Conservation (phyloP, 2,113 vertebrate genomes). For the Lophura nycthemera region DNA sequence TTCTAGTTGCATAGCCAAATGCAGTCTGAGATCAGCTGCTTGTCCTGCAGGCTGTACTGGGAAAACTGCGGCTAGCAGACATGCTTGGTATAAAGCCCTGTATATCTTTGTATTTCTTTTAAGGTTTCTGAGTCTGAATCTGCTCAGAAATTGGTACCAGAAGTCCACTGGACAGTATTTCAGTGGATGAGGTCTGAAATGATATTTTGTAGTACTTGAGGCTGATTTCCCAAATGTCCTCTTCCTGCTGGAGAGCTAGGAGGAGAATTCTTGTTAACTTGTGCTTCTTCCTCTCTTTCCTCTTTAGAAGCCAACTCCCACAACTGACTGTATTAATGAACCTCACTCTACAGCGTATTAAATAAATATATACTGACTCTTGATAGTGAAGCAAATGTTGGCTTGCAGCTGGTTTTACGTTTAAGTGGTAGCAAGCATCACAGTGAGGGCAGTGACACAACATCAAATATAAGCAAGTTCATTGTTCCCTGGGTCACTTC, state of each 20-base stretch:
- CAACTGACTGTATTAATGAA: not conserved
- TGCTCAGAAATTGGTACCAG: not conserved
- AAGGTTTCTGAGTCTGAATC: not conserved
- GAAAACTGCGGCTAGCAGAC: not conserved
- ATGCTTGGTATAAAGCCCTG: not conserved
- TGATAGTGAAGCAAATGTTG: not conserved
- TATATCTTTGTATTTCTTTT: not conserved
- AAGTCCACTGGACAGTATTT: not conserved
- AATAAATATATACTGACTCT: not conserved
- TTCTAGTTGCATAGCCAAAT: not conserved
- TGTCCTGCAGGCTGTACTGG: not conserved
- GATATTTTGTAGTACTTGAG: rapidly evolving
- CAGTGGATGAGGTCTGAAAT: not conserved
- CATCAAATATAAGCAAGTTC: not conserved
- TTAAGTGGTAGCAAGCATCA: not conserved
- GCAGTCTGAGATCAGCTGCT: not conserved
- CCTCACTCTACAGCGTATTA: not conserved
- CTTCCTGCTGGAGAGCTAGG: not conserved
- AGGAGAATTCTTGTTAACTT: not conserved
- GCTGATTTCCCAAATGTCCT: not conserved
- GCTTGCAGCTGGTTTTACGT: constrained; percentile 11
- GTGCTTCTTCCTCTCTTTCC: not conserved
- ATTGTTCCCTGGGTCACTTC: not conserved
- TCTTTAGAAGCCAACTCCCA: not conserved
- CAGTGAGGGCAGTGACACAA: not conserved